These are phyloP conservation scores for Equus quagga DNA, from an alignment of 2,113 vertebrate genomes.

Conservation along the genomic window DNA sequence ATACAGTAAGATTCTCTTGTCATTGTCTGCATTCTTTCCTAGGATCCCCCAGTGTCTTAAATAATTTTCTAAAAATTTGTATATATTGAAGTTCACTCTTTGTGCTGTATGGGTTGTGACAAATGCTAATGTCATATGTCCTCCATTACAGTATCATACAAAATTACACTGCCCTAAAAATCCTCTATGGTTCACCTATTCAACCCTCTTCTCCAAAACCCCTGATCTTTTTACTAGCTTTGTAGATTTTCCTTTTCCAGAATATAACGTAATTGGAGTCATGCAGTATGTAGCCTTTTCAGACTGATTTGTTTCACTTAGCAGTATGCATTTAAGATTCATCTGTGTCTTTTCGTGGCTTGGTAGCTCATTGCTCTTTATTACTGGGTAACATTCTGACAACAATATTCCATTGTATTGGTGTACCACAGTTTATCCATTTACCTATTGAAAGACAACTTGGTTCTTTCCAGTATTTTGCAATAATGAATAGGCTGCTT, in stretches of 20 bases:
- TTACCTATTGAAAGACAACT: not conserved
- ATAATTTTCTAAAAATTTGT: not conserved
- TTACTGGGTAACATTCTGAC: not conserved
- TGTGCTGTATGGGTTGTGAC: not conserved
- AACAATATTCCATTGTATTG: not conserved
- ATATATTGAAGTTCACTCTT: not conserved
- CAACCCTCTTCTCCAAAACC: not conserved
- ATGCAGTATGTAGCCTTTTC: not conserved
- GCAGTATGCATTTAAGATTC: not conserved
- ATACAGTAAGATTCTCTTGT: not conserved
- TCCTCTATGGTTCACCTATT: not conserved
- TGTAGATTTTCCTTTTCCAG: not conserved
- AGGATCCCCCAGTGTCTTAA: not conserved
- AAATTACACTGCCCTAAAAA: not conserved
- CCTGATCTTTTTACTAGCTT: slow-evolving; percentile 16
- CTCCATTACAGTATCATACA: not conserved
- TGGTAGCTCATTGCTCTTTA: slow-evolving; percentile 29
- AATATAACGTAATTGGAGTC: slow-evolving; percentile 21
- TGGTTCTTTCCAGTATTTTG: not conserved
- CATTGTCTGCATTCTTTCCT: not conserved
- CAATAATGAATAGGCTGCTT: not conserved
- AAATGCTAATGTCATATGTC: not conserved
- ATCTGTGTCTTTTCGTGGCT: not conserved
- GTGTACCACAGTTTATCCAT: not conserved
- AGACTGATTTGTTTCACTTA: slow-evolving; percentile 28